Evolutionary conservation across 2,113 vertebrate species (phyloP), one percentile per base, ranked within the genome.

Genomic region (Triplophysa rosa): DNA sequence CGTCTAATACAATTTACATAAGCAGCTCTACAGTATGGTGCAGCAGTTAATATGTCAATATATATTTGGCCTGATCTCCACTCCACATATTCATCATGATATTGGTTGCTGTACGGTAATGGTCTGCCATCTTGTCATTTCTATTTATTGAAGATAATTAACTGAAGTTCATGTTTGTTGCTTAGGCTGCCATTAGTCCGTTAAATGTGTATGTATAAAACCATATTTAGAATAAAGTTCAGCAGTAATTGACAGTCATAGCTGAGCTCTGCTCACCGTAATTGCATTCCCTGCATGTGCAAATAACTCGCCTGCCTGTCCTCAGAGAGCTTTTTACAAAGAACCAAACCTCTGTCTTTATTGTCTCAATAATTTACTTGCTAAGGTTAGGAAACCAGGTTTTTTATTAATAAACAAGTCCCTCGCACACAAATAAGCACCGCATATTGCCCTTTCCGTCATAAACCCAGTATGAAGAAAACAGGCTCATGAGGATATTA

Each of bases 151-250:
- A 40, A 24, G 64, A 54, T 69, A 49, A 72, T 64, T 66, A 66
- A 56, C 42, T 16, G 24, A 66, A 72, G 10, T 63, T 4, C 63
- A 77, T 29, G 56, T 79, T 72, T 70, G n/a, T 16, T 78, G 29
- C 65, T 75, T 67, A 29, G 45, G 67, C 72, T 67, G 26, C 23
- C 71, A 71, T 76, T 76, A 79, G 62, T 80, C 67, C 26, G 80
- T 86, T 84, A 86, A 69, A 71, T 79, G 68, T 45, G 9, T 19
- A 37, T 2, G 2, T 7, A 7, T 37, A 37, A 37, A 37, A 23
- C 79, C 83, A 79, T 82, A 68, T 79, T 64, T 77, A 67, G 79
- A 72, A 63, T 49, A 76, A 13, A 21, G 33, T 79, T 72, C 79
- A 81, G 52, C 37, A 49, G 47, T 45, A 59, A 77, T 74, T 64